Conservation (phyloP, 2,113 vertebrate genomes). For the Galeopterus variegatus region DNA sequence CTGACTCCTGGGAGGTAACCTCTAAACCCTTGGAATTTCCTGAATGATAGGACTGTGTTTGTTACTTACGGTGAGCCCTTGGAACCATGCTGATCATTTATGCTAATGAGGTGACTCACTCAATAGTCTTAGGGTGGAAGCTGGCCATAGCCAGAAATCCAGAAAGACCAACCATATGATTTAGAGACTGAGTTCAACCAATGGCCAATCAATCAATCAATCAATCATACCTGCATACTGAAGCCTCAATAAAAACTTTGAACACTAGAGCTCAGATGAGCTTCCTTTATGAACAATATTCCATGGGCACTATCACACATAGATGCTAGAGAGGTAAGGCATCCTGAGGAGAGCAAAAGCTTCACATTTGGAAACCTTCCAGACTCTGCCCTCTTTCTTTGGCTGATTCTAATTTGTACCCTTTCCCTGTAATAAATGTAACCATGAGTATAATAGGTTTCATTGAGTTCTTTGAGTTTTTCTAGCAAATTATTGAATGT, state of each 20-base stretch:
- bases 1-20: neutral
- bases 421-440: neutral
- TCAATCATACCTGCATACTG: neutral
- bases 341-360: neutral
- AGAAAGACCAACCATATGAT: neutral
- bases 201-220: neutral
- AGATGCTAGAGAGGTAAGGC: neutral
- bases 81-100: neutral
- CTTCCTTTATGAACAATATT: neutral
- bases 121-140: neutral
- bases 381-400: neutral
- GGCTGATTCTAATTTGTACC: neutral
- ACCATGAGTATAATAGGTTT: neutral
- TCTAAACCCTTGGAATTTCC: neutral
- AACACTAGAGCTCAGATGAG: neutral
- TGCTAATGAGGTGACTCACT: neutral
- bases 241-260: neutral
- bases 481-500: neutral
- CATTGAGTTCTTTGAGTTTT: neutral
- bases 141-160: neutral
- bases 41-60: neutral
- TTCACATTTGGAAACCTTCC: neutral
- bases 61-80: neutral
- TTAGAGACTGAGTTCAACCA: neutral
- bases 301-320: neutral